Conservation (phyloP, 2,797 vertebrate genomes). For the Centropyge bicolor region DNA sequence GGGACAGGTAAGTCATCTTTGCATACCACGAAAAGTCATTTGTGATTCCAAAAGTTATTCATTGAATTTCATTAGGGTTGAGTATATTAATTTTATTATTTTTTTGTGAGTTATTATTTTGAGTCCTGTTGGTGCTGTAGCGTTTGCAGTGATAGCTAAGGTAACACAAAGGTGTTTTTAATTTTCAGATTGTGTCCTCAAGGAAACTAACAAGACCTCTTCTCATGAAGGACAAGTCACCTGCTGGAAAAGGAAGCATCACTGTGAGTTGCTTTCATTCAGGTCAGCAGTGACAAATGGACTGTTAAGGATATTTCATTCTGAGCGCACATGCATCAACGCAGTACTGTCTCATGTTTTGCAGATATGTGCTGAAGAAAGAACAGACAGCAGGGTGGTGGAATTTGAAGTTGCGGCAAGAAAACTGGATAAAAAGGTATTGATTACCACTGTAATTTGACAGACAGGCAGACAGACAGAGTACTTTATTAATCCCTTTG, state of each 20-base stretch:
- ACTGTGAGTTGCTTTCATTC: constrained; percentile 82
- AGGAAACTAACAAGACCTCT: constrained; percentile 90
- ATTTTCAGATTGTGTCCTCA: constrained; percentile 92
- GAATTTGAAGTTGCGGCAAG: constrained; percentile 92
- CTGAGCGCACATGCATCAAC: neutral
- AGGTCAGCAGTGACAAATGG: neutral
- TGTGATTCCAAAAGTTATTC: neutral
- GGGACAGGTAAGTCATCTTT: constrained; percentile 80
- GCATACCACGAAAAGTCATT: neutral
- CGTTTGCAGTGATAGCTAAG: neutral
- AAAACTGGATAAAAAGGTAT: constrained; percentile 97
- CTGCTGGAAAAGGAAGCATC: constrained; percentile 94
- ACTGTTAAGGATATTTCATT: neutral
- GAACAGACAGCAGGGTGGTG: constrained; percentile 93
- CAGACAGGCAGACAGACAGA: too few relatives aligned
- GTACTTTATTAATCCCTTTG: too few relatives aligned
- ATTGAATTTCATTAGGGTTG: too few relatives aligned
- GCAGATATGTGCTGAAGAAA: constrained; percentile 95
- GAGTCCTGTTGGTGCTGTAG: neutral
- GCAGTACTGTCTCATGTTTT: constrained; percentile 18
- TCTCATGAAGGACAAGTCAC: constrained; percentile 88
- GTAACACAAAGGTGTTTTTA: neutral
- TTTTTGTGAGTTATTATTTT: neutral
- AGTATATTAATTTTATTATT: neutral
- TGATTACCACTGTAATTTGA: rapidly evolving